Evolutionary conservation across 2,888 invertebrate species (phyloP), one percentile per base, ranked within the genome.

Genomic region (Polydrusus tereticollis): DNA sequence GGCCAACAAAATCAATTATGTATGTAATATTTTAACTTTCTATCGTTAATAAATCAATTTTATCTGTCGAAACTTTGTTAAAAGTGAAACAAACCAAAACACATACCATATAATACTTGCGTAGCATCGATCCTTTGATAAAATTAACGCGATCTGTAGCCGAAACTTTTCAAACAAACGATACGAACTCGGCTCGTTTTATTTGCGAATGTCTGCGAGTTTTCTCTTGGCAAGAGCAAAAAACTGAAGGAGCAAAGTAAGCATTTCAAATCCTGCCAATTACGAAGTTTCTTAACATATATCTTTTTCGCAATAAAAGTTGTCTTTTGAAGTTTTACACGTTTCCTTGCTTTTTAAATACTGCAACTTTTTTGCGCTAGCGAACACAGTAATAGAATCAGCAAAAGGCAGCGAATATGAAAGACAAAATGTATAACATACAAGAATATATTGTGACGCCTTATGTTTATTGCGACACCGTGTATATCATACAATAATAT

Each of bases 221-320:
- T 69, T 57, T 69, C 36, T 43, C 41, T 57, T 14, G 18, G n/a
- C 0, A n/a, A 47, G 29, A 38, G 23, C 43, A 45, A 67, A 73
- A 76, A 73, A 77, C 64, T 75, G 73, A 60, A 47, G n/a, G 38
- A 63, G 68, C 70, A 69, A 77, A 75, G 74, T 77, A 76, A 78
- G 77, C 75, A 75, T 69, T 64, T 71, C 45, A 70, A 74, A 76
- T 75, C 75, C 72, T 68, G 71, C 72, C 77, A 78, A 78, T 78
- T 78, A 76, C 75, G 72, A 75, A 76, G 73, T 77, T 77, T 38
- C 20, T 69, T 64, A 63, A 64, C 55, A 64, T 69, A 64, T 33
- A 57, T 57, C 57, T 52, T 38, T 52, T 52, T 52, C 36, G 38
- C 52, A 38, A 23, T 36, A n/a, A 20, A 50, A 64, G 50, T 20